Evolutionary conservation across 2,113 vertebrate genomes (phyloP).

Genomic region (Enhydra lutris): DNA sequence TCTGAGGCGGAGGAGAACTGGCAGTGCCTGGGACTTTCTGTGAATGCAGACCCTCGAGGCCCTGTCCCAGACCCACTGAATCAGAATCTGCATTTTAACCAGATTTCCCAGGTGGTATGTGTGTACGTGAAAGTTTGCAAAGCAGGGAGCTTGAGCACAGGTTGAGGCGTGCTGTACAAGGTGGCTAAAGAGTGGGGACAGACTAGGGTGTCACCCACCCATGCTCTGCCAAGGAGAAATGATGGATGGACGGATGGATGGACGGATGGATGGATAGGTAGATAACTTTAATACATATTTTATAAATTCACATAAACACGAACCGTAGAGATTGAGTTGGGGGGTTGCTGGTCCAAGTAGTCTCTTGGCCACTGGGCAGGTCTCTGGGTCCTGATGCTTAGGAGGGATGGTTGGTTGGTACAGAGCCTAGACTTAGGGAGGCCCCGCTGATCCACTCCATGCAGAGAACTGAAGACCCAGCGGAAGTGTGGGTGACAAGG

Average conservation of each 20-base stretch:
- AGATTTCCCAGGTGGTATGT: background rate
- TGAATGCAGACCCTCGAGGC: background rate
- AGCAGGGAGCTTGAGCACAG: background rate
- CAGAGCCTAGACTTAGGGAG: background rate
- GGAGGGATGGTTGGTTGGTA: background rate
- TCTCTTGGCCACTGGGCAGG: background rate
- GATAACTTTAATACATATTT: background rate
- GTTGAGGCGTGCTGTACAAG: background rate
- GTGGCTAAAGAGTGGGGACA: too few species aligned
- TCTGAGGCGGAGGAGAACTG: background rate
- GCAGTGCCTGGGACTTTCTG: background rate
- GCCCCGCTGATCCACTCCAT: background rate
- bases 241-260: background rate
- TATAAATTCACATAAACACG: background rate
- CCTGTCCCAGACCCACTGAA: background rate
- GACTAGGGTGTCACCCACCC: fast-evolving
- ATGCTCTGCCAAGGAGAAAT: background rate
- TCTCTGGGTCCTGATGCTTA: background rate
- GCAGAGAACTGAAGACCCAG: background rate
- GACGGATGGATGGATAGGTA: background rate
- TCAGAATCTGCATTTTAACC: background rate
- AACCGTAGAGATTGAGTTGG: too few species aligned
- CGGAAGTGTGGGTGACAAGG: background rate
- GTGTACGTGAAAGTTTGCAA: fast-evolving
- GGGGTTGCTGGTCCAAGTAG: too few species aligned